Percentiles rank a stretch among this genome's conserved stretches.
phyloP scores from a whole-genome alignment of 2,113 vertebrate species.

The Sterna hirundo region DNA sequence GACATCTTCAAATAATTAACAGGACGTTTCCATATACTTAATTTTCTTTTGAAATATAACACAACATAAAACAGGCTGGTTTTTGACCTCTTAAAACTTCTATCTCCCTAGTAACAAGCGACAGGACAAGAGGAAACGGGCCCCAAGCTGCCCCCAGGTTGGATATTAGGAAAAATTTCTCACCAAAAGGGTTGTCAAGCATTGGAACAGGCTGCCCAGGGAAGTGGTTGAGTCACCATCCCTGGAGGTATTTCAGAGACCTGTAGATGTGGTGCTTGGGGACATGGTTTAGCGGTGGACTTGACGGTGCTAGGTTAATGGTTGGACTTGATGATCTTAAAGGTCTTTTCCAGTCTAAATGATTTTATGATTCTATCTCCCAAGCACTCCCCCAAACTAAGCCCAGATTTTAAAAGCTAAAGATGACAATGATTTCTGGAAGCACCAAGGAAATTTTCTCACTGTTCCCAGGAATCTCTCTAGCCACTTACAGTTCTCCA shows the following conservation, averaged over 20 bases:
- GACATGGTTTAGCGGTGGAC: background rate
- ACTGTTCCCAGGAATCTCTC: background rate
- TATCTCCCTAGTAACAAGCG: background rate
- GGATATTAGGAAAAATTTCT: background rate
- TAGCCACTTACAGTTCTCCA: background rate
- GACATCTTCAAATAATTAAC: background rate
- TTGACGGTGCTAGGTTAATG: background rate
- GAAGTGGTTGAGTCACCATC: background rate
- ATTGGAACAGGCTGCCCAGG: background rate
- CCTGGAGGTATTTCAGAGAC: background rate
- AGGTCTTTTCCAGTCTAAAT: background rate
- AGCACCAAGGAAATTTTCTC: background rate
- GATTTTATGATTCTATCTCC: background rate
- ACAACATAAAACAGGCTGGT: background rate
- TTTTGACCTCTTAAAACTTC: background rate
- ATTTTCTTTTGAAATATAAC: background rate
- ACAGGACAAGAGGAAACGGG: background rate
- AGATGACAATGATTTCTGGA: background rate
- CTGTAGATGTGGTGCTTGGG: background rate
- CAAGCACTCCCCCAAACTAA: background rate
- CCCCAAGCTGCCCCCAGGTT: background rate
- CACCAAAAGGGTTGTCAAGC: background rate
- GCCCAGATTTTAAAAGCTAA: background rate
- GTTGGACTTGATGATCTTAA: background rate
- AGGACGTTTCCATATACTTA: background rate